Evolutionary conservation across 2,888 invertebrate genomes (phyloP), one percentile per base, ranked within the genome.

Genomic region (Halictus ligatus): DNA sequence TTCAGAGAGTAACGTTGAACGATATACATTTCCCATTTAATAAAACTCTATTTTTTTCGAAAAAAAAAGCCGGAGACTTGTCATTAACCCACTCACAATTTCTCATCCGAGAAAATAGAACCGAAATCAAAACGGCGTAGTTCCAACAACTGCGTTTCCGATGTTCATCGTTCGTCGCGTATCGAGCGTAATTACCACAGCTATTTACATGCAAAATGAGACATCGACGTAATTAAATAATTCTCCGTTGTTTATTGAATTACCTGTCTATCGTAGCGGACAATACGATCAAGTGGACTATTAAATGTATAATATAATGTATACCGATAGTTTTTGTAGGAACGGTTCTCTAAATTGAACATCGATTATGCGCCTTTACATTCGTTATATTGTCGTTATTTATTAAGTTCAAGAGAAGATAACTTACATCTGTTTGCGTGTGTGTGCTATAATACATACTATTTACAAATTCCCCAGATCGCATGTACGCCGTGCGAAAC

Each of bases 371-470:
- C 85, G 85, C 73, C 67, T 83, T 85, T 83, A 76, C 83, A 85
- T 91, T 87, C 84, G 82, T 93, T 85, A 94, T 94, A 94, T 94
- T 94, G 93, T 94, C 94, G 88, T 93, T 93, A 94, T 94, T 94
- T 94, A 94, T 94, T 94, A 93, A 92, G 92, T 93, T 93, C 91
- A 92, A 93, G 92, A 93, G 91, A 93, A 89, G 91, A 92, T 94
- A 92, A 93, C 93, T 94, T 94, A 94, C 93, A 93, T 93, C 91
- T 92, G 89, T 91, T 88, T 43, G 69, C 2, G 43, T 64, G 71
- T 71, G 71, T 71, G 88, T 89, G 91, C 92, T 94, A 94, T 93
- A 78, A 92, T 94, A 94, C 94, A 94, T 92, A 86, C 88, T 94
- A 94, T 94, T 90, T 94, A 94, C 94, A 94, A 29, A 88, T 85